These are phyloP conservation scores for Helleia helle DNA, from an alignment of 2,888 invertebrate genomes.

Conservation along the genomic window DNA sequence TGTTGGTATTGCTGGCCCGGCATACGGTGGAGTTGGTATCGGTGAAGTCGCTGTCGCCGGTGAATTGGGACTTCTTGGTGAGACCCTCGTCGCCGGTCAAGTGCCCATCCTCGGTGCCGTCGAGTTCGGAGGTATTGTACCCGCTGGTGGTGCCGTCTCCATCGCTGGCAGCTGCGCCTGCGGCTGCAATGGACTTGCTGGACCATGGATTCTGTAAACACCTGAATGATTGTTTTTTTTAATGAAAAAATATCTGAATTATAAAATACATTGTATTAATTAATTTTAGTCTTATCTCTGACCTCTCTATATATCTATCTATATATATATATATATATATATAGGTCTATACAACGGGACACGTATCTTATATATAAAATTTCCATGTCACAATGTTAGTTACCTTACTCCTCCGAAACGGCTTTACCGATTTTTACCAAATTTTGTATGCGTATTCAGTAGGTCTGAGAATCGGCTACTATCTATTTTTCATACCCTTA, in stretches of 20 bases:
- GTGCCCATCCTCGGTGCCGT: conserved; percentile 6
- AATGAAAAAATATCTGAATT: too few species aligned
- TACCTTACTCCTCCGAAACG: not conserved
- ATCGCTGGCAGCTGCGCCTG: conserved; percentile 21
- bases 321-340: too few species aligned
- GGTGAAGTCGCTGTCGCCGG: conserved; percentile 25
- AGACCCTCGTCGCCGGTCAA: conserved; percentile 16
- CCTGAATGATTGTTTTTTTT: not conserved
- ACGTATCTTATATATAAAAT: too few species aligned
- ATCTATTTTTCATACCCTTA: too few species aligned
- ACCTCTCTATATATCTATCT: too few species aligned
- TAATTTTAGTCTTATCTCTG: too few species aligned
- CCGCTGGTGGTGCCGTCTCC: conserved; percentile 32
- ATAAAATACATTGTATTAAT: too few species aligned
- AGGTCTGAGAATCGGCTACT: too few species aligned
- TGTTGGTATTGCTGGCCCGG: conserved; percentile 8
- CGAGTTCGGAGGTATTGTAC: conserved; percentile 29
- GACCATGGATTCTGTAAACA: conserved; percentile 2
- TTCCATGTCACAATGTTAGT: conserved; percentile 16
- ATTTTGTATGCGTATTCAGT: too few species aligned
- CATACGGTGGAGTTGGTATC: conserved; percentile 25
- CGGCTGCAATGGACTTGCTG: conserved; percentile 16
- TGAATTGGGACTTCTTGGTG: conserved; percentile 17
- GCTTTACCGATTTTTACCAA: too few species aligned
- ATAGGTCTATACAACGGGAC: too few species aligned